Conservation (phyloP, 2,113 vertebrate genomes). For the Phalacrocorax pelagicus region DNA sequence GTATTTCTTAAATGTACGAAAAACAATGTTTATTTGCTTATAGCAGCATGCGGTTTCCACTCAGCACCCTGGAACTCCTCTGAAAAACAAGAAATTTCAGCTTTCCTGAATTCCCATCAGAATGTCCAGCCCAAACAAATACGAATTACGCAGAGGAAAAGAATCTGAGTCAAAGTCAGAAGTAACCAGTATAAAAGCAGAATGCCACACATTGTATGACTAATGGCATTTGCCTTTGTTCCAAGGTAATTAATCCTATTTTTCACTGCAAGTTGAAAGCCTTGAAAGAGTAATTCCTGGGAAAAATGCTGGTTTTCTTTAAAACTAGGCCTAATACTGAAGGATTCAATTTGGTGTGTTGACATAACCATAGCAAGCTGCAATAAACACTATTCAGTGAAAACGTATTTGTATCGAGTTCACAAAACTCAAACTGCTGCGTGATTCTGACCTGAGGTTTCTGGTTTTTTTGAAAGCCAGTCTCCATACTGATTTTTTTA, state of each 20-base stretch:
- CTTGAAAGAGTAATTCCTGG: neutral
- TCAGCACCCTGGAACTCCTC: neutral
- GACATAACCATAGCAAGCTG: neutral
- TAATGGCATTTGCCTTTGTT: conserved; percentile 57
- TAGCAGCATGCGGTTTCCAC: neutral
- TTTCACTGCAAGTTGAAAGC: neutral
- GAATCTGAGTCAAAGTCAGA: conserved; percentile 14
- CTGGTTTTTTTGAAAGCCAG: neutral
- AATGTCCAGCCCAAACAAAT: neutral
- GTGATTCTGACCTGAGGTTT: neutral
- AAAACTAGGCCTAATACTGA: neutral
- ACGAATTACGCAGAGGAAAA: neutral
- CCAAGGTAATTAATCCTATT: conserved; percentile 74
- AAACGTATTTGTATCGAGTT: neutral
- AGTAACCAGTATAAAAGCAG: conserved; percentile 48
- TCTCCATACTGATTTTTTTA: neutral
- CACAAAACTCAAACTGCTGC: neutral
- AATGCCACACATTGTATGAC: conserved; percentile 55
- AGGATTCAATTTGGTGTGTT: neutral
- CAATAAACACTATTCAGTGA: neutral
- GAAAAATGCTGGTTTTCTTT: neutral
- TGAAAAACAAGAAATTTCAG: neutral
- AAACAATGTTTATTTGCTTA: neutral
- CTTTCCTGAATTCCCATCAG: neutral
- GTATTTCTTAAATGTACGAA: neutral